Conservation (phyloP, 2,113 vertebrate species). For the Oryzias woworae region DNA sequence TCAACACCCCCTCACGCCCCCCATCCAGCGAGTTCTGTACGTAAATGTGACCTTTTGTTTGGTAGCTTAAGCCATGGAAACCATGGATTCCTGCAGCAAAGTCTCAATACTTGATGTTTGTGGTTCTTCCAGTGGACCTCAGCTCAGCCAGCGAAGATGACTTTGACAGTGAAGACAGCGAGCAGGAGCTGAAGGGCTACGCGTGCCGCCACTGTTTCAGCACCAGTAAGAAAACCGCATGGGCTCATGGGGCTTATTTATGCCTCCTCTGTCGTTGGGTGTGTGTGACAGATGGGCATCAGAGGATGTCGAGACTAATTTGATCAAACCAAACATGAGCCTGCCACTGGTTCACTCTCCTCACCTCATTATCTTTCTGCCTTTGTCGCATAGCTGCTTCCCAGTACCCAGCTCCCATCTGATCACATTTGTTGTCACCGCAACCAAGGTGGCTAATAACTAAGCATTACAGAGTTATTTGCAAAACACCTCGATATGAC, state of each 20-base stretch:
- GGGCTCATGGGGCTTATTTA: constrained; percentile 33
- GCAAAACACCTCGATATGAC: constrained; percentile 12
- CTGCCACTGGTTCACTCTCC: constrained; percentile 56
- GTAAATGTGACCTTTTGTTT: constrained; percentile 51
- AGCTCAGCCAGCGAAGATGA: constrained; percentile 99
- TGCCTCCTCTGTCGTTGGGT: constrained; percentile 38
- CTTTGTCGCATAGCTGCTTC: constrained; percentile 68
- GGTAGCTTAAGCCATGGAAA: not conserved
- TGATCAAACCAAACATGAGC: constrained; percentile 73
- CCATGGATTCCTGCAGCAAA: not conserved
- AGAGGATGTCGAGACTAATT: constrained; percentile 71
- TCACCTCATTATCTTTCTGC: constrained; percentile 70
- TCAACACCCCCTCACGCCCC: constrained; percentile 94
- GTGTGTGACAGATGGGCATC: constrained; percentile 73
- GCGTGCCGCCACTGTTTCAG: constrained; percentile 98
- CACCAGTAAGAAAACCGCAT: constrained; percentile 83
- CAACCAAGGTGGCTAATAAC: constrained; percentile 45
- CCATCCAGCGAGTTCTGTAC: constrained; percentile 97
- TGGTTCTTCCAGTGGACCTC: constrained; percentile 85
- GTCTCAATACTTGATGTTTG: not conserved
- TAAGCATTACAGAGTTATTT: constrained; percentile 23
- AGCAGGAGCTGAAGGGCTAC: constrained; percentile 98
- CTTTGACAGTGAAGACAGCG: constrained; percentile 98
- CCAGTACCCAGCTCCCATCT: constrained; percentile 55
- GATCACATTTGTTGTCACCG: constrained; percentile 43